Base-by-base conservation (phyloP, 2,888 invertebrate genomes). In the Formica aserva region DNA sequence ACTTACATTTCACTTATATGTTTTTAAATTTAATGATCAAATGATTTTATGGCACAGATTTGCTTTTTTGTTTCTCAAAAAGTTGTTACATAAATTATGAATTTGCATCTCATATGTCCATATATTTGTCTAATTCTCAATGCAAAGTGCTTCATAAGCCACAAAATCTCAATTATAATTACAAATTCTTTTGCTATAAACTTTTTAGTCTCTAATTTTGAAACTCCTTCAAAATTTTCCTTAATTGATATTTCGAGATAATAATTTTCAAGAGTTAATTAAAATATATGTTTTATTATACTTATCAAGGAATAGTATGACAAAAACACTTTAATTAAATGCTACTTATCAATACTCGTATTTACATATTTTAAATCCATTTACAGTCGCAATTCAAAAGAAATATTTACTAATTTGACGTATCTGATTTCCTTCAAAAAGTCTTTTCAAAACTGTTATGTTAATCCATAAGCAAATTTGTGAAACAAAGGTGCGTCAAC, bases 111-210 rank as follows among this genome's bases (percentile, higher is more conserved):
- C 4, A 22, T 35, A 32, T 3, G 8, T 13, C 4, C 18, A 71
- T 5, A 52, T 15, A 38, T 13, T 57, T 22, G 26, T 38, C 9
- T 38, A 26, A 55, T 71, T 71, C 11, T 8, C 22, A 55, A 57
- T 38, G 26, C 35, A 72, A 72, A 15, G 26, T 13, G 15, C 15
- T 5, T 4, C 15, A 22, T n/a, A 52, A 52, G 1, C 6, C 1
- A 0, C 2, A 9, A 26, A 1, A 35, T 55, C 18, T 35, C 9
- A 38, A 55, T 55, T 35, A 35, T 35, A 72, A 72, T 72, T 18
- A 22, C 35, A 72, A 71, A 38, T 35, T 71, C 4, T 45, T 48
- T 11, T 15, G 15, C 13, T 52, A 52, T 71, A 35, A 71, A 71
- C n/a, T 35, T 52, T 71, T 71, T 32, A 71, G 1, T 32, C 8